Conservation (phyloP, 2,113 vertebrate species). For the Brienomyrus longianalis region DNA sequence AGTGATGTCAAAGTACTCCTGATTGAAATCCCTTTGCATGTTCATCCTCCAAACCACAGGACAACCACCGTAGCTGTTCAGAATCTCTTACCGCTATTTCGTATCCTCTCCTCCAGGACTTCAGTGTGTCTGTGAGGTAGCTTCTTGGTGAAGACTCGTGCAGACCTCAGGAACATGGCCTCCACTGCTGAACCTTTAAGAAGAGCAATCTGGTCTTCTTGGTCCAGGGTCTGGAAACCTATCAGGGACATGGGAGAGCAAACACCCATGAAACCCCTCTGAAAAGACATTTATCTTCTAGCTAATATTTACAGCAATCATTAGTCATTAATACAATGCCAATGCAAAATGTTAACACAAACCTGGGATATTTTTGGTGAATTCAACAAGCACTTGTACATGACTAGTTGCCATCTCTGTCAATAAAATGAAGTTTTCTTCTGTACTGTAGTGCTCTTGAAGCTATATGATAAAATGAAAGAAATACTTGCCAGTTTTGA, state of each 20-base stretch:
- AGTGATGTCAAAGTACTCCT: background rate
- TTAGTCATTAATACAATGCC: background rate
- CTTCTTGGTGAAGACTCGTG: slow-evolving; percentile 85
- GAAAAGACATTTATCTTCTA: background rate
- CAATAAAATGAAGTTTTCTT: slow-evolving; percentile 91
- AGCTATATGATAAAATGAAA: slow-evolving; percentile 58
- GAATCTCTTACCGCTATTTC: slow-evolving; percentile 80
- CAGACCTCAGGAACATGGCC: slow-evolving; percentile 95
- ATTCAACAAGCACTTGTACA: slow-evolving; percentile 93
- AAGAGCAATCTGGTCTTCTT: slow-evolving; percentile 96
- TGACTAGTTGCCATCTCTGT: slow-evolving; percentile 97
- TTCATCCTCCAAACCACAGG: background rate
- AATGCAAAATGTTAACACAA: slow-evolving; percentile 20
- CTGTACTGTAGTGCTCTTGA: slow-evolving; percentile 83
- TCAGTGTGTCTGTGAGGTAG: slow-evolving; percentile 75
- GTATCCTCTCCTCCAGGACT: slow-evolving; percentile 83
- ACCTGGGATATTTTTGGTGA: slow-evolving; percentile 97
- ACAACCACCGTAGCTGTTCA: slow-evolving; percentile 4
- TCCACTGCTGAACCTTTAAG: slow-evolving; percentile 96
- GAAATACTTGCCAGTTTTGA: background rate
- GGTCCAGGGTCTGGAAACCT: slow-evolving; percentile 91
- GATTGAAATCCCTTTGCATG: background rate
- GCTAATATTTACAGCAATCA: too few species aligned
- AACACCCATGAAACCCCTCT: slow-evolving; percentile 11
- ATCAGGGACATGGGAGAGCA: slow-evolving; percentile 19